phyloP scores from a whole-genome alignment of 2,113 vertebrate genomes.

The Lepisosteus osseus region DNA sequence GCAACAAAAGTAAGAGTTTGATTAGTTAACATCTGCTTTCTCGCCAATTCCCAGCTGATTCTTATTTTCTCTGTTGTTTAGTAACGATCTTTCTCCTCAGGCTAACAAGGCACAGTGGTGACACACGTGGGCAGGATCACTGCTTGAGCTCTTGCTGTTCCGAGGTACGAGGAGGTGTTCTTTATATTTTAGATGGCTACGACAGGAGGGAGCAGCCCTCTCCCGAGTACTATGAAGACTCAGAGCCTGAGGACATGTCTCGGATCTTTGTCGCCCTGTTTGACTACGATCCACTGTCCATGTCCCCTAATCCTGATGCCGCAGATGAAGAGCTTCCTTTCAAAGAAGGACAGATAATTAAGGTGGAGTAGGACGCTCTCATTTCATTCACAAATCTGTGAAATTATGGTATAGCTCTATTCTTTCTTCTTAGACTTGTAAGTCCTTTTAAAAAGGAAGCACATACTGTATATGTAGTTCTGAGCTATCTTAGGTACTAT shows the following conservation, averaged over 20 bases:
- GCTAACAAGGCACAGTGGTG: constrained; percentile 26
- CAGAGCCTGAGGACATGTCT: constrained; percentile 78
- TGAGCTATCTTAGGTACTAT: too few species aligned
- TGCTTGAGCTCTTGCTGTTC: background rate
- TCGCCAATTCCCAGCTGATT: too few species aligned
- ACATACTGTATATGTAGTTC: too few species aligned
- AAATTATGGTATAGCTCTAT: too few species aligned
- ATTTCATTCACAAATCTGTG: too few species aligned
- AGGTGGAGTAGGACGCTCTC: constrained; percentile 63
- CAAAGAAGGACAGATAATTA: constrained; percentile 95
- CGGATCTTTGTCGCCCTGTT: constrained; percentile 94
- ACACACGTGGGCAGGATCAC: background rate
- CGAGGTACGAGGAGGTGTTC: constrained; percentile 37
- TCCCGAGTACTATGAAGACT: constrained; percentile 84
- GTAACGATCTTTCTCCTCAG: too few species aligned
- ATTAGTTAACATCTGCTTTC: too few species aligned
- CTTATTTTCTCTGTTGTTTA: too few species aligned
- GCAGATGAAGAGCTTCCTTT: constrained; percentile 93
- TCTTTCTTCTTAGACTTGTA: too few species aligned
- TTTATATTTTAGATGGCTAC: constrained; percentile 76
- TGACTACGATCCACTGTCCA: constrained; percentile 91
- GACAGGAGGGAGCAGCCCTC: constrained; percentile 73
- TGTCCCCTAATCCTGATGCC: constrained; percentile 95
- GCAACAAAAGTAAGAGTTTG: too few species aligned
- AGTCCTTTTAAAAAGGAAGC: too few species aligned